phyloP scores from a whole-genome alignment of 2,113 vertebrate species.

The Nymphicus hollandicus region DNA sequence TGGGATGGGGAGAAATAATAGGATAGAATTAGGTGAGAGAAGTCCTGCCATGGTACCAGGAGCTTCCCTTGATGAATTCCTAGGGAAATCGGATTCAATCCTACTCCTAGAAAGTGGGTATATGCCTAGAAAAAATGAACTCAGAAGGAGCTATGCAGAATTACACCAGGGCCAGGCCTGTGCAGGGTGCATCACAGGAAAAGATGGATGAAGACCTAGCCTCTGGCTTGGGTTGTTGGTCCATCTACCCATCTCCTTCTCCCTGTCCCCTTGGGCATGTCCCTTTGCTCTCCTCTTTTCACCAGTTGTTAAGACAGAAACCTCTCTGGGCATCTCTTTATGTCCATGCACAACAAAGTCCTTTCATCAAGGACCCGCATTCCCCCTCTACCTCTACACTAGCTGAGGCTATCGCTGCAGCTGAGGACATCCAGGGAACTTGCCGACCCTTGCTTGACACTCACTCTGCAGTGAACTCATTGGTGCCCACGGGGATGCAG shows the following conservation, averaged over 20 bases:
- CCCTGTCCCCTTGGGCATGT: rapidly evolving
- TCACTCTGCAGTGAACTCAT: constrained; percentile 98
- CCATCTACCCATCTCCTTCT: not conserved
- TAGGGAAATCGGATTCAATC: not conserved
- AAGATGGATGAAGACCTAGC: not conserved
- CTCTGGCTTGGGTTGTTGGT: not conserved
- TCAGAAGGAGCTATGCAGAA: not conserved
- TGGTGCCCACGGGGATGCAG: constrained; percentile 96
- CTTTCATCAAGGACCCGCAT: rapidly evolving
- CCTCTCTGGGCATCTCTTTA: not conserved
- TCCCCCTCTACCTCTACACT: not conserved
- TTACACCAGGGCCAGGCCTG: not conserved
- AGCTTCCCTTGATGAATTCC: not conserved
- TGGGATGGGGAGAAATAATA: not conserved
- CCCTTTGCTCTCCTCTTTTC: not conserved
- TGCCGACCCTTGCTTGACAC: constrained; percentile 26
- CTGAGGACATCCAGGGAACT: not conserved
- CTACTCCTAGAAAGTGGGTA: not conserved
- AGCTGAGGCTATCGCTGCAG: not conserved
- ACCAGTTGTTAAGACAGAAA: not conserved
- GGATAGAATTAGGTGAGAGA: not conserved
- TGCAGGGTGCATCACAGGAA: not conserved
- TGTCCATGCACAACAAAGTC: not conserved
- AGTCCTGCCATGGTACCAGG: not conserved
- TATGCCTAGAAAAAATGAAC: not conserved